Evolutionary conservation across 1,140 invertebrate genomes (phyloP), one percentile per base, ranked within the genome.

Genomic region (Helicoverpa armigera): DNA sequence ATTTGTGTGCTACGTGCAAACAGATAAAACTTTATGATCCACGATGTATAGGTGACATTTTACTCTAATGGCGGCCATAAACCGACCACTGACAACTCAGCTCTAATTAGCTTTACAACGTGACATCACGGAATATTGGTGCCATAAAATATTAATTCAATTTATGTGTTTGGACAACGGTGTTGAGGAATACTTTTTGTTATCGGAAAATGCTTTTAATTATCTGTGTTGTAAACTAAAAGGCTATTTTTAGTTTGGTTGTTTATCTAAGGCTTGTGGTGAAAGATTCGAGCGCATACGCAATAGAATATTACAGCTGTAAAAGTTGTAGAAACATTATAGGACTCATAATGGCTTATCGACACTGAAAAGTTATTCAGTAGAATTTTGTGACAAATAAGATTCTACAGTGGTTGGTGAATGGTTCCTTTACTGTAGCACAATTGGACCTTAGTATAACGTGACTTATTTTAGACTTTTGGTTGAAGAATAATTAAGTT

Each of bases 71-170:
- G 69, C 77, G 53, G 77, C 58, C 73, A 82, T 87, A 87, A 85
- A 86, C 67, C 61, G 63, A 53, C 29, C 51, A 82, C 67, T 87
- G 72, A 82, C 82, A 87, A 78, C 82, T 61, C 23, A 85, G 76
- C 80, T 87, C 85, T 87, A 87, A 87, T 87, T 85, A 87, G 85
- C 80, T 87, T 83, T 86, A 86, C 67, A 72, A 43, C 35, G 65
- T 85, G 83, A 85, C 83, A 85, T 83, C 77, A 79, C 65, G 51
- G 51, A 73, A 79, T 76, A 80, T 81, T 75, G 79, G 63, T 9
- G 78, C 80, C 43, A 85, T 87, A 87, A 85, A 87, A 85, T 83
- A 87, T 87, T 83, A 87, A 87, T 85, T 87, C 85, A 85, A 83
- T 87, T 85, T 82, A 82, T 76, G 82, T 83, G 85, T 83, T 80